Percentiles rank a stretch among this genome's conserved stretches.
phyloP scores from a whole-genome alignment of 2,797 vertebrate species.

The Euphonia xanthogaster region DNA sequence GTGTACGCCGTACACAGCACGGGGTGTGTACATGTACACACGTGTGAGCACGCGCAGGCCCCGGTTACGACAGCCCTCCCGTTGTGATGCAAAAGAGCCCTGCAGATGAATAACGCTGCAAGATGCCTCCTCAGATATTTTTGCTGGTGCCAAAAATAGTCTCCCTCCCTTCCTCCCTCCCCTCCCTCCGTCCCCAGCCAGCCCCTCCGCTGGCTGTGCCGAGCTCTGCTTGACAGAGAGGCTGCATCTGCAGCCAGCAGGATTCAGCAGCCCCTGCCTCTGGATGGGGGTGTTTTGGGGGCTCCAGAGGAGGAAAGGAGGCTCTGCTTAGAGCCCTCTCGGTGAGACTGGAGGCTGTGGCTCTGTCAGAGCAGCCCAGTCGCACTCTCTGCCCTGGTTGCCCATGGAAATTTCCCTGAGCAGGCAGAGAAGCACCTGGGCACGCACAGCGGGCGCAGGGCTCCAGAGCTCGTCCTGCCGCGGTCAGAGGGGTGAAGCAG shows the following conservation, averaged over 20 bases:
- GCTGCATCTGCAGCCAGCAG: background rate
- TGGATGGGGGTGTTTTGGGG: background rate
- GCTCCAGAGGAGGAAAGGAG: background rate
- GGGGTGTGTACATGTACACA: background rate
- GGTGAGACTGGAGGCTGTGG: background rate
- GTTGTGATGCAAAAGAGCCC: conserved; percentile 50
- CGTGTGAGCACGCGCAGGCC: background rate
- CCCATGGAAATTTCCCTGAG: conserved; percentile 50
- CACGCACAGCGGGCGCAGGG: background rate
- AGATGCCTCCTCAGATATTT: conserved; percentile 74
- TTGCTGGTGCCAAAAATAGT: conserved; percentile 78
- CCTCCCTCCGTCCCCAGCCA: background rate
- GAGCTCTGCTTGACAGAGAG: background rate
- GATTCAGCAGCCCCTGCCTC: background rate
- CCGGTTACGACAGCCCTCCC: background rate
- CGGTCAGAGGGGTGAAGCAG: conserved; percentile 21
- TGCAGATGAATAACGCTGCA: conserved; percentile 74
- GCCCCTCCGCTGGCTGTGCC: conserved; percentile 58
- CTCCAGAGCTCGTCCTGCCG: background rate
- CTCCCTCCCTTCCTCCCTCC: background rate
- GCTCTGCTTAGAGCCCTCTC: background rate
- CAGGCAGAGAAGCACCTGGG: background rate
- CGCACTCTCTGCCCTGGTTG: accelerated
- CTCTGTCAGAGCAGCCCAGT: background rate
- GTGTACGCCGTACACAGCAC: background rate